Evolutionary conservation across 2,888 invertebrate genomes (phyloP), one percentile per base, ranked within the genome.

Genomic region (Steromphala cineraria): DNA sequence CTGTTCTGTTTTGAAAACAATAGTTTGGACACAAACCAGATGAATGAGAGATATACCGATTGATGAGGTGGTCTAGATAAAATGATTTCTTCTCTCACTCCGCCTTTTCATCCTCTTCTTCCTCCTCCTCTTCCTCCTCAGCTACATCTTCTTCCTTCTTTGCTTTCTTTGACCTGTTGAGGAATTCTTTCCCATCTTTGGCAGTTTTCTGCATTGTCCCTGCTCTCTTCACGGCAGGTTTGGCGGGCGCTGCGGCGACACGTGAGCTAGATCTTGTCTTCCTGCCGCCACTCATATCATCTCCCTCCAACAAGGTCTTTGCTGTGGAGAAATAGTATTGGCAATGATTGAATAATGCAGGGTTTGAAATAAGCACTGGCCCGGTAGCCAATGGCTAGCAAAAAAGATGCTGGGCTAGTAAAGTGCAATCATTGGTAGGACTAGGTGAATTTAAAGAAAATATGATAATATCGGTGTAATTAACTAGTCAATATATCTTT

Each of bases 131-230:
- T 28, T 82, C 82, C 40, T 80, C 79, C 31, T 74, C 82, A 10
- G 53, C 78, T 3, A 74, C 40, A 1, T 81, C 75, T 17, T 81
- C 55, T 36, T 55, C 81, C 80, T 81, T 82, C 53, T 55, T 83
- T 80, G 79, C 84, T 81, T 87, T 90, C 83, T 85, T 88, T 46
- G 89, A 87, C 62, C 88, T 86, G 79, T 88, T 90, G 62, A 89
- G 79, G 81, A 85, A 89, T 67, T 88, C 90, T 81, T 89, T 89
- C 13, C 89, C 89, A 67, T 89, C 91, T 75, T 94, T 98, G 97
- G 93, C 99, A 97, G 94, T 98, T 97, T 83, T 85, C 82, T 90
- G 88, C 91, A 91, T 91, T 53, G 92, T 91, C 62, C 91, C 90
- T 0, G 88, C 90, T 75, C 90, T 88, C 81, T 92, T 92, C 80